Evolutionary conservation across 1,140 invertebrate species (phyloP), one percentile per base, ranked within the genome.

Genomic region (Anastatus disparis): DNA sequence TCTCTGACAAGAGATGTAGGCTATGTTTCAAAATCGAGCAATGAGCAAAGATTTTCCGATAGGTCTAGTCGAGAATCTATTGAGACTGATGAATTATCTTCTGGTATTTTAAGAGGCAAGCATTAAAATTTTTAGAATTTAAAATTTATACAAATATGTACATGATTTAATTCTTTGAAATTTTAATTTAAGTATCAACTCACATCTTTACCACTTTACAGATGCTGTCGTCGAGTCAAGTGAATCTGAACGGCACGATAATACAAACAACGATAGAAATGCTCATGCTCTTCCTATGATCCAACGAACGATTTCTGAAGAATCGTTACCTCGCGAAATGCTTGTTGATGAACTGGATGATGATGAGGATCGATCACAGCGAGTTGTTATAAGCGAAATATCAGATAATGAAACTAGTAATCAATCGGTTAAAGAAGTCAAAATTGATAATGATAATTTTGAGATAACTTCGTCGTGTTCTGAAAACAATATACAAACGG

Each of bases 321-420:
- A 86, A 56, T 85, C 84, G 13, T 63, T 86, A 52, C 83, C 84
- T 9, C 74, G 64, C 35, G 84, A 84, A 62, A 83, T 85, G 81
- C 63, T 84, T 3, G 79, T 79, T 59, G 79, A 78, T 2, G 71
- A 70, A 1, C 70, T 77, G 1, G 75, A 79, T 27, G 77, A 79
- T 27, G 75, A 72, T 4, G 74, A 73, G 24, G 73, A 79, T 3
- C 53, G 56, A 12, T 46, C 24, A 6, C 8, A 42, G 31, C 53
- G 8, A 38, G 71, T 77, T 26, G n/a, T n/a, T n/a, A 50, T 46
- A 7, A 72, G 31, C 17, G 73, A 70, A 10, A 48, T 73, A 46
- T 74, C 66, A 12, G 69, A 73, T 12, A 78, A 77, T 40, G 67
- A 77, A 26, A 59, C 67, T 24, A 74, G 62, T 7, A 73, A 76